These are phyloP conservation scores for Grallaria varia DNA, from an alignment of 2,113 vertebrate genomes.

Conservation along the genomic window DNA sequence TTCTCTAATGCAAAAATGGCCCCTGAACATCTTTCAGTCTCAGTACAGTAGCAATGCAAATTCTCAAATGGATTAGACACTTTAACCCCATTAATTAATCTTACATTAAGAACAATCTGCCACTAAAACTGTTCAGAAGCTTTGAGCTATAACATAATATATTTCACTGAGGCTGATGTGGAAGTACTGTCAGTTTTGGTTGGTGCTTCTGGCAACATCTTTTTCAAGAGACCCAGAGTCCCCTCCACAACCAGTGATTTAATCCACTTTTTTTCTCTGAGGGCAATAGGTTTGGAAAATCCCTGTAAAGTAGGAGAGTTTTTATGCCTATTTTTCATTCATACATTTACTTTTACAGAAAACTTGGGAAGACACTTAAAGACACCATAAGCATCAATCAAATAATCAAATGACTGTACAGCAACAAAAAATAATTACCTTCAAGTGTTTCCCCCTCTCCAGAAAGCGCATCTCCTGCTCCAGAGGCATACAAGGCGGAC, in stretches of 20 bases:
- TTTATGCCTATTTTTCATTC: neutral
- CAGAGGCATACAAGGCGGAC: conserved; percentile 87
- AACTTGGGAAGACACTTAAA: neutral
- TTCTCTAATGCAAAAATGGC: neutral
- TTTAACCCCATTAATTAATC: neutral
- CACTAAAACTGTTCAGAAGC: neutral
- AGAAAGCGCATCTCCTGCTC: conserved; percentile 85
- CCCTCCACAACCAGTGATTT: neutral
- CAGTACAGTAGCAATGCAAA: neutral
- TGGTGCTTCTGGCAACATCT: neutral
- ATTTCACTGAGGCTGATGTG: neutral
- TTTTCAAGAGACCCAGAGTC: neutral
- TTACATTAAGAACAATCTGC: neutral
- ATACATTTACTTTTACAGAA: neutral
- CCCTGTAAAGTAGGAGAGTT: neutral
- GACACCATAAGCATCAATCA: neutral
- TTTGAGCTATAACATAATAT: neutral
- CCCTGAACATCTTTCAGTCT: neutral
- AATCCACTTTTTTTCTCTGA: neutral
- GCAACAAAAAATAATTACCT: conserved; percentile 78
- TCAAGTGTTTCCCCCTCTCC: conserved; percentile 92
- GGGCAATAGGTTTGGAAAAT: neutral
- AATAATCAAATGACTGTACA: neutral
- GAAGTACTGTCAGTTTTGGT: neutral
- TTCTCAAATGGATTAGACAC: neutral